Conservation (phyloP, 2,113 vertebrate species). For the Beaufortia kweichowensis region DNA sequence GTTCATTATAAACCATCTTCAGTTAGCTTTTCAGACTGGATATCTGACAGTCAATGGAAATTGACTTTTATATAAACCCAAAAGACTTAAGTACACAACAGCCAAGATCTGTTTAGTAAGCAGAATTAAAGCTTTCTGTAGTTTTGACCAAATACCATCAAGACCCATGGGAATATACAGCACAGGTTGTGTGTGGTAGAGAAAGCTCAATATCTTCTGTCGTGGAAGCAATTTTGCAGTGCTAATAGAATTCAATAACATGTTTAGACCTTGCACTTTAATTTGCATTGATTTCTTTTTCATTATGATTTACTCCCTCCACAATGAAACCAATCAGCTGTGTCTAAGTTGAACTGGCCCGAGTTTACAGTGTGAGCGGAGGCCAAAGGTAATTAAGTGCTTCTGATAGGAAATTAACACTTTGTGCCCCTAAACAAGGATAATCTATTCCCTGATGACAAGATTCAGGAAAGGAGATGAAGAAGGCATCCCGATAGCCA, state of each 20-base stretch:
- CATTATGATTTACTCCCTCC: slow-evolving; percentile 51
- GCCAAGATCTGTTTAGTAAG: slow-evolving; percentile 1
- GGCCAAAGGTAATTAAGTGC: slow-evolving; percentile 52
- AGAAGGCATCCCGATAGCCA: slow-evolving; percentile 34
- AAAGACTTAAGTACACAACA: background rate
- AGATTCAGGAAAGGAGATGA: slow-evolving; percentile 46
- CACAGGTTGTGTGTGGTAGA: slow-evolving; percentile 18
- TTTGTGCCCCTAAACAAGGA: slow-evolving; percentile 41
- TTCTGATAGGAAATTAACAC: slow-evolving; percentile 56
- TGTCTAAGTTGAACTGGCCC: slow-evolving; percentile 44
- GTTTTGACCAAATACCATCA: slow-evolving; percentile 28
- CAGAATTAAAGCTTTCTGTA: slow-evolving; percentile 33
- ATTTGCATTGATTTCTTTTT: slow-evolving; percentile 56
- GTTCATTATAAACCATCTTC: no score
- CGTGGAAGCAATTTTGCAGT: slow-evolving; percentile 55
- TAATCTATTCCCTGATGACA: slow-evolving; percentile 52
- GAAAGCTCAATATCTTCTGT: slow-evolving; percentile 48
- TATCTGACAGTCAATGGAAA: background rate
- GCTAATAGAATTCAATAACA: slow-evolving; percentile 60
- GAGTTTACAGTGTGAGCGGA: slow-evolving; percentile 43
- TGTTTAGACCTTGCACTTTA: slow-evolving; percentile 57
- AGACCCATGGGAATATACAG: background rate
- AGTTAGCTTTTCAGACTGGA: no score
- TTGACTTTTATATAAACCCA: background rate
- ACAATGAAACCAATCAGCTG: slow-evolving; percentile 53